Evolutionary conservation across 2,888 invertebrate species (phyloP), one percentile per base, ranked within the genome.

Genomic region (Drosophila mimetica): DNA sequence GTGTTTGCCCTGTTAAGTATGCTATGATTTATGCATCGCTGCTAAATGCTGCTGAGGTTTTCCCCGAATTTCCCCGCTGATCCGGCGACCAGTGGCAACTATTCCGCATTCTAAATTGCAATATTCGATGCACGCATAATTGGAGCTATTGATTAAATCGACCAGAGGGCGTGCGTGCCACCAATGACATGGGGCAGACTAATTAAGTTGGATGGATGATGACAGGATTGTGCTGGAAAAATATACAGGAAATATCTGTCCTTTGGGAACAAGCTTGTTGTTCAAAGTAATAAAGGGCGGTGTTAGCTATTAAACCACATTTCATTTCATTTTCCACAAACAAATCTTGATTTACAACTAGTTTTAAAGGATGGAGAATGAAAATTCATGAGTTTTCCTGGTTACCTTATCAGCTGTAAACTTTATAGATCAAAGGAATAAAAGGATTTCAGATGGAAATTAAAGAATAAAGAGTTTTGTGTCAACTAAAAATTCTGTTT

Each of bases 11-110:
- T 71, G 71, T 71, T 88, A 88, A 88, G 88, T 88, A 88, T 77
- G 76, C 84, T 73, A 83, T 88, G 77, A 88, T 86, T 83, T 83
- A 83, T 83, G 86, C 88, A 83, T 80, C 70, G 70, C 70, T 79
- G 81, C 84, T 83, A 83, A 83, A 83, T 83, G 84, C 58, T 71
- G 48, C 76, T 88, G 88, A 79, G 83, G 83, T 83, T 83, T 79
- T 70, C 74, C 53, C 57, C 73, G 83, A 88, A 88, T 83, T 79
- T 70, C 72, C 53, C 57, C 73, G 74, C 67, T 83, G 83, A 80
- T 80, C 77, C 81, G 73, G 34, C 57, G 55, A 28, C 65, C 51
- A 39, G 61, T 41, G 61, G 53, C 70, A 81, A 72, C 76, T 76
- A 71, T 76, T 78, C 67, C 60, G 22, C 47, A 82, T 76, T 69